A percentile compares a stretch with the other conserved stretches of the same genome.
phyloP scores from a whole-genome alignment of 2,888 invertebrate species.

The Portevinia maculata region DNA sequence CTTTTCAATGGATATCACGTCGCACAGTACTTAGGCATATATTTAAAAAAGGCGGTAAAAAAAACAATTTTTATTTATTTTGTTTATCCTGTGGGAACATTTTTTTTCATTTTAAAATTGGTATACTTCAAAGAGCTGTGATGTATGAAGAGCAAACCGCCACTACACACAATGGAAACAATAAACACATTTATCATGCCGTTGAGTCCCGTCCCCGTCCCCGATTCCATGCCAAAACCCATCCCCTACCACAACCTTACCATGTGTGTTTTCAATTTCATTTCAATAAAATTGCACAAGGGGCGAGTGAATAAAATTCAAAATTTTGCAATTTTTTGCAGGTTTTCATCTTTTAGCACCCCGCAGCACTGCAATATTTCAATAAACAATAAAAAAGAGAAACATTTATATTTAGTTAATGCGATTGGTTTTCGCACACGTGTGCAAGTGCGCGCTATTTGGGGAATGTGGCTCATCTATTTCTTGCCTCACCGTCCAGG shows the following conservation, averaged over 20 bases:
- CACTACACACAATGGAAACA: constrained; percentile 34
- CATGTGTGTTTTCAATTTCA: constrained; percentile 26
- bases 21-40: neutral
- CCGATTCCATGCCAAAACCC: neutral
- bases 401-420: neutral
- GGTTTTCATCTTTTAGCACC: constrained; percentile 42
- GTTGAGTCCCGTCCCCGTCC: too few species aligned
- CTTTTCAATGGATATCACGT: neutral
- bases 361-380: constrained; percentile 10
- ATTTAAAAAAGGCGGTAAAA: neutral
- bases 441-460: neutral
- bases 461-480: constrained; percentile 29
- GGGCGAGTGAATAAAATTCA: neutral
- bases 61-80: neutral
- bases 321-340: too few species aligned
- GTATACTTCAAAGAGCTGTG: constrained; percentile 18
- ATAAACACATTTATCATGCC: constrained; percentile 50
- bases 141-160: neutral
- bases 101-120: constrained; percentile 4
- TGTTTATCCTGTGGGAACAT: neutral
- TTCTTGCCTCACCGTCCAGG: constrained; percentile 31
- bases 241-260: too few species aligned
- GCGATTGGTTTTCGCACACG: neutral
- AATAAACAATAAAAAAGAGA: neutral
- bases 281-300: constrained; percentile 2